Percentiles rank a stretch among this genome's conserved stretches.
phyloP scores from a whole-genome alignment of 2,113 vertebrate species.

The Panthera leo region DNA sequence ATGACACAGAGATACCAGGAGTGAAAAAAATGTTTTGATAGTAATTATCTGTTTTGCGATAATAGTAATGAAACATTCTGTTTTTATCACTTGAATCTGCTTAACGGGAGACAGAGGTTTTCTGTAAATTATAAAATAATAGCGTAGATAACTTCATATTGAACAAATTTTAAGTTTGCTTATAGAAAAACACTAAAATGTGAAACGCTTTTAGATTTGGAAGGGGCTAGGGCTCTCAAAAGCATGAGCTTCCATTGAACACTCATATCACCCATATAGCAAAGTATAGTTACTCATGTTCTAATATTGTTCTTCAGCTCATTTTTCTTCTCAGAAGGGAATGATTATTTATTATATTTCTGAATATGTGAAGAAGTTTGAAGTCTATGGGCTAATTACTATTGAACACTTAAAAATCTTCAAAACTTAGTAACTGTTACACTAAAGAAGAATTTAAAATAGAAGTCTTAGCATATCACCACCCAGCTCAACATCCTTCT shows the following conservation, averaged over 20 bases:
- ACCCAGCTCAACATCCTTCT: too few species aligned
- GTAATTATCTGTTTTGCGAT: background rate
- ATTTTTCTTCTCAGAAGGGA: background rate
- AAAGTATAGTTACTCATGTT: background rate
- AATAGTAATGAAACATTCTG: background rate
- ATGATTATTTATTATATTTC: background rate
- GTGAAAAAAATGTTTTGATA: background rate
- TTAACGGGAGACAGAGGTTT: background rate
- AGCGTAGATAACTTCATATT: background rate
- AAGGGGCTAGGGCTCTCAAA: background rate
- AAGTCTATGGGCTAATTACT: background rate
- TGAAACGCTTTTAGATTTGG: background rate
- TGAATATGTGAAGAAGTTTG: background rate
- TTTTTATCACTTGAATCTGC: background rate
- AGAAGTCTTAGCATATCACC: background rate
- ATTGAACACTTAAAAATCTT: background rate
- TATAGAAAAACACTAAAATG: background rate
- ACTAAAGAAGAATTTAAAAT: background rate
- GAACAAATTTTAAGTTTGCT: constrained; percentile 11
- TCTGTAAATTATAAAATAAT: background rate
- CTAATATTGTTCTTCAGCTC: background rate
- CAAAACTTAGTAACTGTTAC: background rate
- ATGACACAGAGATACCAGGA: background rate
- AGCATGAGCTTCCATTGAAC: background rate
- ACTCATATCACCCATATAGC: background rate